Base-by-base conservation (phyloP, 2,888 invertebrate species). In the Harpalus rubripes region DNA sequence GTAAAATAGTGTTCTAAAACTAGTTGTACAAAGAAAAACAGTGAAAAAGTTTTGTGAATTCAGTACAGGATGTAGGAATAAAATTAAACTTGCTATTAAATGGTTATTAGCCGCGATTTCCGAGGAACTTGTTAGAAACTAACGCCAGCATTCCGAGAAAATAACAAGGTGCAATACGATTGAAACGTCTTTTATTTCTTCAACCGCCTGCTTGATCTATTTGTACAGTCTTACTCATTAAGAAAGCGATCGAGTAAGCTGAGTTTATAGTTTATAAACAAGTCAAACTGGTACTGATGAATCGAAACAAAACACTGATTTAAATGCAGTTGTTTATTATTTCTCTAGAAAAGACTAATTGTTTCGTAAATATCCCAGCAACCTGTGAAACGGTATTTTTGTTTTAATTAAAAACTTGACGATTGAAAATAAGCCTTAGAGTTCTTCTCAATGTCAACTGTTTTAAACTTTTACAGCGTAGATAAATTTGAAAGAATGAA, bases 291-390 rank as follows among this genome's bases (percentile, higher is more conserved):
- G 39, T 68, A 39, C 10, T 68, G 32, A 32, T 39, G 68, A 63
- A 68, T 68, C 39, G 15, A 68, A 68, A 68, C 68, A 44, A 74
- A 74, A 44, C 16, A 74, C 72, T 52, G 41, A 74, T 74, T 74
- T 74, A 74, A 74, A 74, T 74, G 44, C 72, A 39, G 68, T 74
- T 74, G 72, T 44, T 74, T 74, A 74, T 74, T 18, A 44, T 22
- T 44, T 68, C 44, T 44, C 10, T 22, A 12, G 72, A 74, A 74
- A 74, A 4, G 72, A 44, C 72, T 74, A 74, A 74, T 74, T 74
- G 72, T 74, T 74, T 74, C 44, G 72, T 74, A 44, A 74, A 74
- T 74, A 68, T 68, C 68, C 12, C 12, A 68, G 39, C 8, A 63
- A 63, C 7, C 22, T 63, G 63, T 63, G 63, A 63, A 63, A 61